Evolutionary conservation across 2,113 vertebrate species (phyloP), one percentile per base, ranked within the genome.

Genomic region (Lepus americanus): DNA sequence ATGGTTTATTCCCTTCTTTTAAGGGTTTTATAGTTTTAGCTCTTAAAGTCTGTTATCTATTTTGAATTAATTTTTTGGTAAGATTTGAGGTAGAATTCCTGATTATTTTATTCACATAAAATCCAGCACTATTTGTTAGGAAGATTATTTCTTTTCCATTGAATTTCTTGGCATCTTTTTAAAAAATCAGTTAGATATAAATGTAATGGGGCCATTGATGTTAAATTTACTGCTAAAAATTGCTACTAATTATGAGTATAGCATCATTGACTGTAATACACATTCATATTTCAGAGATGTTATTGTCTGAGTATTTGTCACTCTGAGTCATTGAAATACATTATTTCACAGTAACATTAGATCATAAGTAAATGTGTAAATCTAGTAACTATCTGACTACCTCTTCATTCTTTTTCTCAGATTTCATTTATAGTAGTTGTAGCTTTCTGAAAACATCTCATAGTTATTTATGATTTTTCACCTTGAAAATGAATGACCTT

Each of bases 261-360:
- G 83, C 9, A 39, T 31, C 29, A 14, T 6, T 69, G 16, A 61
- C 14, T 95, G 1, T 44, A 84, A 61, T 83, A 39, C 16, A 20
- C 2, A 61, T 36, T 72, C 76, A 51, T 27, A 93, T 93, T 93
- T 93, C 72, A 79, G n/a, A 79, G n/a, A 31, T 91, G 6, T 73
- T 95, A 77, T 53, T 49, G 25, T 77, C 53, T 49, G 17, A 93
- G 90, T 90, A 83, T 67, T 79, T 70, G 51, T 14, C 66, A 25
- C 31, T 70, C 70, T 9, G 6, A 66, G 27, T 63, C 36, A 70
- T 5, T 85, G 79, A 81, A 49, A 63, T 74, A 12, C 14, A 64
- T 85, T 74, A 53, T 76, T 84, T 87, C 11, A 22, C 27, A 83
- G 1, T 69, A 74, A 3, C 51, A 53, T 55, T 94, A 76, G 27